These are phyloP conservation scores for Stenodema calcarata DNA, from an alignment of 2,888 invertebrate species.

Conservation along the genomic window DNA sequence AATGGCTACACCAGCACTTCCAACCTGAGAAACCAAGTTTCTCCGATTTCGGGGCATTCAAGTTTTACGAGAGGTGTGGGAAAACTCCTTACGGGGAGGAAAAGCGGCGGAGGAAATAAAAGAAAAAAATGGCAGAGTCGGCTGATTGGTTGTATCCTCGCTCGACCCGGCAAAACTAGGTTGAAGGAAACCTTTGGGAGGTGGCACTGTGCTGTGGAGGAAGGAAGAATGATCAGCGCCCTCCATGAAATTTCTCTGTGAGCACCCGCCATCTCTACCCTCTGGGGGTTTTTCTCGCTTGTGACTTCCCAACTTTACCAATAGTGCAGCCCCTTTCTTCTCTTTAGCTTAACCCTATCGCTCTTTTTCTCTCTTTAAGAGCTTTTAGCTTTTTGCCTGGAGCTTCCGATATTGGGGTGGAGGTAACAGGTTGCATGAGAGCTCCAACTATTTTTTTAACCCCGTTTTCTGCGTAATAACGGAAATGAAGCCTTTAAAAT, in stretches of 20 bases:
- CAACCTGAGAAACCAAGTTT: neutral
- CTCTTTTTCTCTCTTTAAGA: neutral
- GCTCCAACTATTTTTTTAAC: neutral
- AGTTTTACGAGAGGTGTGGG: neutral
- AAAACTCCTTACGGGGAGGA: neutral
- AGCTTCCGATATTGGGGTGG: neutral
- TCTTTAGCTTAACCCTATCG: neutral
- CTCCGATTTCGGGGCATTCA: neutral
- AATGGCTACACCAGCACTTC: neutral
- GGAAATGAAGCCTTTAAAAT: too few species aligned
- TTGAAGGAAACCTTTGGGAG: neutral
- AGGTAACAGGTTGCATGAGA: neutral
- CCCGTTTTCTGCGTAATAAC: too few species aligned
- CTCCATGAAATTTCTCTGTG: neutral
- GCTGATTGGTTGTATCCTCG: neutral
- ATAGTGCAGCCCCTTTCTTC: neutral
- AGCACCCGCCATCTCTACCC: neutral
- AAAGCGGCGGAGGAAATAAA: neutral
- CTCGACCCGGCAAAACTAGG: neutral
- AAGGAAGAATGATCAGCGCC: neutral
- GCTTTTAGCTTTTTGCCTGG: neutral
- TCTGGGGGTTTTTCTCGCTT: neutral
- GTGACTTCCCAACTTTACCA: neutral
- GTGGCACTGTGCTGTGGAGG: neutral
- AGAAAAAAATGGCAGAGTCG: neutral